These are phyloP conservation scores for Amphiura filiformis DNA, from an alignment of 35 echinoderm and acorn worm species.

Conservation along the genomic window DNA sequence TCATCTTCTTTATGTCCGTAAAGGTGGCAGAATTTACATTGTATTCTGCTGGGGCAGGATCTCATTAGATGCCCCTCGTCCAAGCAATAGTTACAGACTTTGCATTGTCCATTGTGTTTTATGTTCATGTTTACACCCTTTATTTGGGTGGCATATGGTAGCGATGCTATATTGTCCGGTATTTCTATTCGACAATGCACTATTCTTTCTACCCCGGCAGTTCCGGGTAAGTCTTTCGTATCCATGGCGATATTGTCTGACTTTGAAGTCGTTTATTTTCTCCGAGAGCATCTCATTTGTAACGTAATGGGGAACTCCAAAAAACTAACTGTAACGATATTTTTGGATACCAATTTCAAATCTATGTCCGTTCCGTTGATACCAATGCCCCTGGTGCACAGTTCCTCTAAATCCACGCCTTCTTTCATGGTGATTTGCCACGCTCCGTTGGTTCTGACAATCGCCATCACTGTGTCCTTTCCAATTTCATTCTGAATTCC, in stretches of 20 bases:
- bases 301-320: neutral
- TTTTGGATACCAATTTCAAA: neutral
- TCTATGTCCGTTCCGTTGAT: neutral
- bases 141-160: neutral
- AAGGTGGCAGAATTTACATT: neutral
- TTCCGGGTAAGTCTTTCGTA: neutral
- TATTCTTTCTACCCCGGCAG: neutral
- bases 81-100: neutral
- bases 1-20: neutral
- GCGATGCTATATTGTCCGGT: neutral
- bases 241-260: neutral
- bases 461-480: neutral
- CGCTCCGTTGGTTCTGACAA: neutral
- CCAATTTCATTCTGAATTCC: neutral
- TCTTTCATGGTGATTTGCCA: neutral
- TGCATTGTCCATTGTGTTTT: neutral
- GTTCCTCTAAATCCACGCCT: neutral
- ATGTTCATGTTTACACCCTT: neutral
- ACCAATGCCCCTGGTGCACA: neutral
- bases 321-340: neutral
- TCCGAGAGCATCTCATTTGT: neutral
- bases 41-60: neutral
- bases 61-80: neutral
- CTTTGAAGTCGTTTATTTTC: neutral
- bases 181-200: neutral